Conservation (phyloP, 2,888 invertebrate genomes). For the Ormyrus labotus region DNA sequence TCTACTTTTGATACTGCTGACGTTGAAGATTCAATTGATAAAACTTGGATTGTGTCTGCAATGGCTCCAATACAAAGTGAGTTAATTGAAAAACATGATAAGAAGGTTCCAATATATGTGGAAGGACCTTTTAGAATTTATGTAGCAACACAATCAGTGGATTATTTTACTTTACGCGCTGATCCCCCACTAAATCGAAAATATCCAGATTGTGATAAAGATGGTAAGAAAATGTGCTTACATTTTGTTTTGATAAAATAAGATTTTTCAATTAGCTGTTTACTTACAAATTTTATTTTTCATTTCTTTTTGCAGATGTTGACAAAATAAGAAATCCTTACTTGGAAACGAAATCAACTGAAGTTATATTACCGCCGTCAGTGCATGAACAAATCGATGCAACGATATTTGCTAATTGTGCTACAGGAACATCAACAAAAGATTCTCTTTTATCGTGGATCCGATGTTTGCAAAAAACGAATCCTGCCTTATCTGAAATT, state of each 20-base stretch:
- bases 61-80: constrained; percentile 87
- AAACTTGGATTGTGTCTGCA: constrained; percentile 94
- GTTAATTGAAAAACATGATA: constrained; percentile 82
- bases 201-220: constrained; percentile 76
- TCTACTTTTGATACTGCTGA: constrained; percentile 83
- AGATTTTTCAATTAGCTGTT: constrained; percentile 12
- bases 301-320: constrained; percentile 81
- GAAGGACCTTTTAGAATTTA: constrained; percentile 91
- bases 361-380: constrained; percentile 78
- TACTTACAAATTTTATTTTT: constrained; percentile 18
- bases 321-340: constrained; percentile 81
- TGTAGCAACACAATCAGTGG: constrained; percentile 84
- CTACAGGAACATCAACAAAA: constrained; percentile 92
- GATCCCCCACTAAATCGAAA: constrained; percentile 76
- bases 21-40: constrained; percentile 86
- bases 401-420: constrained; percentile 90
- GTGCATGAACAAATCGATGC: constrained; percentile 97
- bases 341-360: constrained; percentile 76
- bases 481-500: constrained; percentile 84
- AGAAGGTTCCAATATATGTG: constrained; percentile 83
- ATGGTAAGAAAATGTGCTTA: constrained; percentile 77
- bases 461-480: constrained; percentile 85
- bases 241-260: not conserved
- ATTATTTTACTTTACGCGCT: constrained; percentile 89
- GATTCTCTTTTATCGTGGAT: constrained; percentile 96